A percentile compares a stretch with the other conserved stretches of the same genome.
phyloP scores from a whole-genome alignment of 2,797 vertebrate species.

The Babyrousa celebensis region DNA sequence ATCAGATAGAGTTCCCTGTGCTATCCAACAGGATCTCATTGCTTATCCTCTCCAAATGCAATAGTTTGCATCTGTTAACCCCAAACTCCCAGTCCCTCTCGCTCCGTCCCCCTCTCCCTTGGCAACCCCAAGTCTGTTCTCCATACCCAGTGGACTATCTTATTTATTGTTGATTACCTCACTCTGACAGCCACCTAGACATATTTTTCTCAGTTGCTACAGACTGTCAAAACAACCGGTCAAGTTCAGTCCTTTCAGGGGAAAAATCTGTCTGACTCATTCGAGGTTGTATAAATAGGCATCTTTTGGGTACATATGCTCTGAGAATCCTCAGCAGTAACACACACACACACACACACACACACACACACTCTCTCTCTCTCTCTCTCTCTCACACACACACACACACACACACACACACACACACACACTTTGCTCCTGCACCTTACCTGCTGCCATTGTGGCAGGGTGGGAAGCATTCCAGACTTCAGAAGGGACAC shows the following conservation, averaged over 20 bases:
- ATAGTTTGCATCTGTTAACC: too few relatives aligned
- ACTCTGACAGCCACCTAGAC: neutral
- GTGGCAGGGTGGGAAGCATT: neutral
- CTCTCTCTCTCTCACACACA: too few relatives aligned
- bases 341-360: neutral
- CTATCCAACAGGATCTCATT: too few relatives aligned
- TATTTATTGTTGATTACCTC: slow-evolving; percentile 14
- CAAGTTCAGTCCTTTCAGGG: neutral
- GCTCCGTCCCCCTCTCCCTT: too few relatives aligned
- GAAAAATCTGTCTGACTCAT: neutral
- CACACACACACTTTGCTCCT: neutral
- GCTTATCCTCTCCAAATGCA: too few relatives aligned
- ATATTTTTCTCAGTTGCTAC: neutral
- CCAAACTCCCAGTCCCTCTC: too few relatives aligned
- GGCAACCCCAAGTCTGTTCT: neutral
- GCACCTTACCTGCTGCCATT: neutral
- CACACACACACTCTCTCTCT: too few relatives aligned
- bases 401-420: too few relatives aligned
- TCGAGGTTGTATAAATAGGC: neutral
- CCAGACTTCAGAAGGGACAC: neutral
- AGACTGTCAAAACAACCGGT: neutral
- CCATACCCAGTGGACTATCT: neutral
- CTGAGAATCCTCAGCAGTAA: neutral
- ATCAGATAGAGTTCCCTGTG: too few relatives aligned
- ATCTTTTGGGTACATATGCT: neutral